Percentiles rank a stretch among this genome's conserved stretches.
These are phyloP conservation scores for Sciurus carolinensis DNA, from an alignment of 2,797 vertebrate genomes.

Conservation along the genomic window DNA sequence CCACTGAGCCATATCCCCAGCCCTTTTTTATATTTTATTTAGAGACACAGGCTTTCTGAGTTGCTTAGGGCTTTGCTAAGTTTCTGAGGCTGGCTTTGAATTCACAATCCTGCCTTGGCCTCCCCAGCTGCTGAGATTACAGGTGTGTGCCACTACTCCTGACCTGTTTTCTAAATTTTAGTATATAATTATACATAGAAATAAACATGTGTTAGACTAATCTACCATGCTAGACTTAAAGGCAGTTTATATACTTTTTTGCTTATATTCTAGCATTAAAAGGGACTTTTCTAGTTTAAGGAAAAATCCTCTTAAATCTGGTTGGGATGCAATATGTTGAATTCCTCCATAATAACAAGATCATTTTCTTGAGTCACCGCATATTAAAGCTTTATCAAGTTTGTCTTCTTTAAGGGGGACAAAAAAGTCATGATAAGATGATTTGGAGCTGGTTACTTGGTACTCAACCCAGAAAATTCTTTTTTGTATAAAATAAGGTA, in stretches of 20 bases:
- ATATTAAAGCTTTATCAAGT: conserved; percentile 24
- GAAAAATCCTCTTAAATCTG: conserved; percentile 30
- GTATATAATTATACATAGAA: background rate
- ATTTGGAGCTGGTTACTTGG: conserved; percentile 14
- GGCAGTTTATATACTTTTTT: background rate
- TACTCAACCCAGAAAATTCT: conserved; percentile 56
- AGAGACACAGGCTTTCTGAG: too few species aligned
- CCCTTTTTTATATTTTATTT: too few species aligned
- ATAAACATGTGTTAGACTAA: conserved; percentile 30
- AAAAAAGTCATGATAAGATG: conserved; percentile 16
- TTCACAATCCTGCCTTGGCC: too few species aligned
- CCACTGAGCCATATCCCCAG: too few species aligned
- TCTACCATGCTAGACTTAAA: conserved; percentile 8
- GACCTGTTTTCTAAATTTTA: conserved; percentile 39
- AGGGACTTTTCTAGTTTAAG: conserved; percentile 19
- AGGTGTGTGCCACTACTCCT: too few species aligned
- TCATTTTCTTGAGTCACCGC: conserved; percentile 27
- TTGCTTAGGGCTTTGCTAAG: too few species aligned
- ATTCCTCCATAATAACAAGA: conserved; percentile 49
- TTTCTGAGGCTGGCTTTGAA: too few species aligned
- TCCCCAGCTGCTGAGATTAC: too few species aligned
- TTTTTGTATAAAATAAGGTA: background rate
- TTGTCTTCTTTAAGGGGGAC: conserved; percentile 41
- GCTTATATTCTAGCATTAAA: conserved; percentile 4
- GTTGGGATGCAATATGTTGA: background rate